These are phyloP conservation scores for Silurus lanzhouensis DNA, from an alignment of 2,797 vertebrate species.

Conservation along the genomic window DNA sequence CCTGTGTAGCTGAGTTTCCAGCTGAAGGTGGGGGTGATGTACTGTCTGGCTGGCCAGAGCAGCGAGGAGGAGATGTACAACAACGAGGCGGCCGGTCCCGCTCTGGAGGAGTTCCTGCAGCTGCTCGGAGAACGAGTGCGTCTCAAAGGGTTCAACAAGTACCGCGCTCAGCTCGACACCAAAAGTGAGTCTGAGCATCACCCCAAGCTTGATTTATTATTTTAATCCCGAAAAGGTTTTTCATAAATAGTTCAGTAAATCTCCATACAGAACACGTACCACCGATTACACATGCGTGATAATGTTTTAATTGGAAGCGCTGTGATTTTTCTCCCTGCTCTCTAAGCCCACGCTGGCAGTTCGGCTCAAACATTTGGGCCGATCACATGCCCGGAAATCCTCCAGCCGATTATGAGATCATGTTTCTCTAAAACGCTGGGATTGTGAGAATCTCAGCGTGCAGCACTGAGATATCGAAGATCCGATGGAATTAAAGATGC, in stretches of 20 bases:
- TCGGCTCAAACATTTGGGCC: background rate
- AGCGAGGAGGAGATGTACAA: conserved; percentile 99
- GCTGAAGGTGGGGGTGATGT: conserved; percentile 98
- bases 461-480: background rate
- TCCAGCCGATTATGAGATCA: conserved; percentile 33
- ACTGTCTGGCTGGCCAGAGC: conserved; percentile 95
- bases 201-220: background rate
- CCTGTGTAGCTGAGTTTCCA: conserved; percentile 89
- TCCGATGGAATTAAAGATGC: background rate
- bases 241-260: background rate
- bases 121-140: conserved; percentile 92
- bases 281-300: background rate
- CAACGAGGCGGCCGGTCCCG: conserved; percentile 91
- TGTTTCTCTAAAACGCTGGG: conserved; percentile 13
- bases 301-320: too few species aligned
- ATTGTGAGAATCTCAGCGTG: conserved; percentile 1
- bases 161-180: conserved; percentile 95
- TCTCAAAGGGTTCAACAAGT: conserved; percentile 96
- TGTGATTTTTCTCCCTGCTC: background rate
- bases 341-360: conserved; percentile 6
- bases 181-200: conserved; percentile 79
- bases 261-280: background rate
- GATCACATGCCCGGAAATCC: background rate
- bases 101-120: conserved; percentile 96
- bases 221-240: background rate